Conservation (phyloP, 2,113 vertebrate genomes). For the Puntigrus tetrazona region DNA sequence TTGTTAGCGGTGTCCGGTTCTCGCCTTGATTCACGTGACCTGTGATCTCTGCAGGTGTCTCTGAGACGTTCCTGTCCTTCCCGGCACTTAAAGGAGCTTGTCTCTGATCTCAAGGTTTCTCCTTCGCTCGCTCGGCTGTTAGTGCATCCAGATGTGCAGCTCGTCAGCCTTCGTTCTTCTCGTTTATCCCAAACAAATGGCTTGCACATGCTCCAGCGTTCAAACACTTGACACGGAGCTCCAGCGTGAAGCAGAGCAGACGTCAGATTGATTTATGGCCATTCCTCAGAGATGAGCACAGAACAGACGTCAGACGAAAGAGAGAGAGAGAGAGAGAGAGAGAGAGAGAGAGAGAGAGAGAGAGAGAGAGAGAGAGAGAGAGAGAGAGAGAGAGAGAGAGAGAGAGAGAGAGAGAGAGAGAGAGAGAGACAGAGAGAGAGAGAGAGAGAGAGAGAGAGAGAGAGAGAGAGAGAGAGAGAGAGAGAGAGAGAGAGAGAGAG, state of each 20-base stretch:
- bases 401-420: too few relatives aligned
- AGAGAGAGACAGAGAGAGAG: too few relatives aligned
- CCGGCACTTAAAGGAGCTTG: not conserved
- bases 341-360: too few relatives aligned
- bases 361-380: too few relatives aligned
- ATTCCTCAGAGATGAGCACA: constrained; percentile 9
- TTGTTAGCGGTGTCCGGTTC: not conserved
- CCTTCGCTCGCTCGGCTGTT: not conserved
- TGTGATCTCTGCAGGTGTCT: not conserved
- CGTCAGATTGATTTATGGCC: constrained; percentile 25
- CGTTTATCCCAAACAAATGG: not conserved
- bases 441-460: too few relatives aligned
- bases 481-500: too few relatives aligned
- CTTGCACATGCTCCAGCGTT: not conserved
- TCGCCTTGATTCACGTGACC: not conserved
- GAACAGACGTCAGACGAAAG: not conserved
- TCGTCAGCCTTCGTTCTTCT: constrained; percentile 15
- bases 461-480: too few relatives aligned
- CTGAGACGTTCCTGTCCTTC: not conserved
- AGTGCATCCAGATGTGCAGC: constrained; percentile 17
- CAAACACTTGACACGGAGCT: not conserved
- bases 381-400: too few relatives aligned
- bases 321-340: too few relatives aligned
- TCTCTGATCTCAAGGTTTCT: not conserved
- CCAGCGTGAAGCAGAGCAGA: not conserved